Evolutionary conservation across 2,113 vertebrate species (phyloP).

Genomic region (Helogale parvula): DNA sequence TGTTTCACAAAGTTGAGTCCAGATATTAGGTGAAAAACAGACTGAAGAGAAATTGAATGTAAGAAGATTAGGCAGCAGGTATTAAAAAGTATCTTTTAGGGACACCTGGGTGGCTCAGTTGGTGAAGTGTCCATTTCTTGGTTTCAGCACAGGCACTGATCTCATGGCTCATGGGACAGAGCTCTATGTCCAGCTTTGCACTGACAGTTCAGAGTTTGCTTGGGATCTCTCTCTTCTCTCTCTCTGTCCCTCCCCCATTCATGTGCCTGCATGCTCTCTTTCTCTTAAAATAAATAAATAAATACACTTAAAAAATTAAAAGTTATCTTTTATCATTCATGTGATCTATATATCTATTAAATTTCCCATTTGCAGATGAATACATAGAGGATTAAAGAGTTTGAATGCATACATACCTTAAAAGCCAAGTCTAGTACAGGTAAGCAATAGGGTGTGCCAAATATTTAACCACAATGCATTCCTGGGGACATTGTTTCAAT

Average conservation of each 20-base stretch:
- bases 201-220: too few species aligned
- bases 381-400: not conserved
- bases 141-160: too few species aligned
- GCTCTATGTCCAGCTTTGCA: too few species aligned
- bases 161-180: too few species aligned
- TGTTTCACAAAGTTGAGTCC: not conserved
- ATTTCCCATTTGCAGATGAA: not conserved
- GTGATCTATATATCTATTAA: not conserved
- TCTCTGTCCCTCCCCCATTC: too few species aligned
- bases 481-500: not conserved
- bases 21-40: not conserved
- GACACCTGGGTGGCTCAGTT: too few species aligned
- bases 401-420: not conserved
- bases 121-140: too few species aligned
- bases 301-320: too few species aligned
- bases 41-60: not conserved
- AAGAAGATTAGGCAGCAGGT: not conserved
- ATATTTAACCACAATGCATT: not conserved
- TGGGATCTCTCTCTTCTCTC: too few species aligned
- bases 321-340: not conserved
- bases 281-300: too few species aligned
- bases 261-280: too few species aligned
- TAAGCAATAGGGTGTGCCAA: not conserved
- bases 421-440: not conserved
- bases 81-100: not conserved